Base-by-base conservation (phyloP, 1,140 invertebrate species). In the Ylistrum balloti region DNA sequence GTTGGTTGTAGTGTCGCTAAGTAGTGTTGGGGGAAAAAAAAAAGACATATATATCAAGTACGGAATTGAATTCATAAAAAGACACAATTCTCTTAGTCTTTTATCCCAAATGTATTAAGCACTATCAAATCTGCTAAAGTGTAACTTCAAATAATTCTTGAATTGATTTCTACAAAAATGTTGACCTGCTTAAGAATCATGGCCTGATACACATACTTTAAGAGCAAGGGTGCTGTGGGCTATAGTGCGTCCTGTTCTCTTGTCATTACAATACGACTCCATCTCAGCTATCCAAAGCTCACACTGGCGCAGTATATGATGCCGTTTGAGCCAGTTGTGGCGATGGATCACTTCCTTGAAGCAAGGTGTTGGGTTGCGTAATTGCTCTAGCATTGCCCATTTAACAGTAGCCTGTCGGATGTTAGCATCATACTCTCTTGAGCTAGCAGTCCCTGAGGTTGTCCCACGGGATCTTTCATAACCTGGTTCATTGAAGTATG, bases 401-500 rank as follows among this genome's bases (percentile, higher is more conserved):
- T 98, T 98, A 48, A 99, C 98, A 88, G 98, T 99, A 9, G 98
- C 98, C 96, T 99, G 98, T 96, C 98, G 98, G 94, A 99, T 99
- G 96, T 99, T 99, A 91, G 98, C 98, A 96, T 99, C 99, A 96
- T 99, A 99, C 96, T 99, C 98, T 94, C 98, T 97, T 13, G 96
- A 97, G 96, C 98, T 98, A 95, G 98, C 98, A 93, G 97, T 98
- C 91, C 98, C 99, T 34, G 98, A 97, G 33, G 98, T 97, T 86
- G 98, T 99, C 87, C 98, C 98, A 56, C 98, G 97, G 89, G 98
- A 98, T 91, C 98, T 97, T 97, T 99, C 99, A 96, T 99, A 99
- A 33, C 99, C 99, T 33, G 99, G 99, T 96, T 99, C 99, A 96
- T 99, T 99, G 96, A 99, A 99, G 96, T 99, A 99, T 13, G 99